Evolutionary conservation across 2,888 invertebrate genomes (phyloP).

Genomic region (Phorcus lineatus): DNA sequence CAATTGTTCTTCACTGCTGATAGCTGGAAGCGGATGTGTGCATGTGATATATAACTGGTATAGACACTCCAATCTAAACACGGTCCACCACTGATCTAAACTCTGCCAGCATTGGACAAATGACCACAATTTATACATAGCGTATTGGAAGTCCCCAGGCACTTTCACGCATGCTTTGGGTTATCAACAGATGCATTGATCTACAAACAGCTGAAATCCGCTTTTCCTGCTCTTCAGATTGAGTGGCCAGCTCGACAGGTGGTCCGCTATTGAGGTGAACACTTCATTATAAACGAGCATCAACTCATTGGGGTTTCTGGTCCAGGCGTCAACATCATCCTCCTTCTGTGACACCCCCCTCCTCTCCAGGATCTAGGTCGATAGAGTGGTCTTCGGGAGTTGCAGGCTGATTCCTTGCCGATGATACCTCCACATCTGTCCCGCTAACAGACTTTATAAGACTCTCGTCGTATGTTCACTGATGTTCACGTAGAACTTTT

Average conservation of each 20-base stretch:
- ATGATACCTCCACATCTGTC: background rate
- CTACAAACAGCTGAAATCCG: slow-evolving; percentile 8
- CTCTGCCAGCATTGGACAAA: background rate
- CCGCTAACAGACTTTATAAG: background rate
- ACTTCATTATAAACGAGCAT: background rate
- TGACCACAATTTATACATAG: background rate
- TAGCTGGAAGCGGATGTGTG: too few species aligned
- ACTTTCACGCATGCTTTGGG: background rate
- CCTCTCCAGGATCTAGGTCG: background rate
- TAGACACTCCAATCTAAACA: background rate
- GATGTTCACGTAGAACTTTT: too few species aligned
- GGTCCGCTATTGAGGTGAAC: background rate
- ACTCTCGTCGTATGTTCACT: background rate
- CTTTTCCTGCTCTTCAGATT: background rate
- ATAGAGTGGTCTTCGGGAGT: background rate
- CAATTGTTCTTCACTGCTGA: too few species aligned
- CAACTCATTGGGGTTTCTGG: background rate
- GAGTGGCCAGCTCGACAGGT: background rate
- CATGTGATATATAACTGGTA: too few species aligned
- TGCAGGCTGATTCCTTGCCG: background rate
- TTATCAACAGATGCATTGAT: slow-evolving; percentile 4
- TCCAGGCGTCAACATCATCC: background rate
- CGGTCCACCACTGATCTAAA: background rate
- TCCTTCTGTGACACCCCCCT: background rate
- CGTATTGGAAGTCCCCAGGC: background rate